A percentile compares a stretch with the other conserved stretches of the same genome.
Evolutionary conservation across 2,113 vertebrate genomes (phyloP).

Genomic region (Cervus canadensis): DNA sequence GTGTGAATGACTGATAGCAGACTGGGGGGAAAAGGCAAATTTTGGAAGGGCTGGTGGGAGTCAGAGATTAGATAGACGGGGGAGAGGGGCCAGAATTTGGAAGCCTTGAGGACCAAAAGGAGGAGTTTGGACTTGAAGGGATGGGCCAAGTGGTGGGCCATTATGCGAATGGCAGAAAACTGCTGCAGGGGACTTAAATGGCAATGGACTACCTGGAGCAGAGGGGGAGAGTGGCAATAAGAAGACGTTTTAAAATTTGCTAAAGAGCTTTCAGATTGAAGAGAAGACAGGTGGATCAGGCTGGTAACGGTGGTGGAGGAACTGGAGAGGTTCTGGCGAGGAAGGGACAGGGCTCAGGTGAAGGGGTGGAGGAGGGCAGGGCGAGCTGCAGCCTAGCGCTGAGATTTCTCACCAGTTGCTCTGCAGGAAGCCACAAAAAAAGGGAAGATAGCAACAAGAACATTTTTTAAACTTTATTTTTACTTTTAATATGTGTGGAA

Average conservation of each 20-base stretch:
- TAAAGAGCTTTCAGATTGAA: not conserved
- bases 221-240: not conserved
- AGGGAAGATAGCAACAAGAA: not conserved
- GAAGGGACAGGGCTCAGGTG: not conserved
- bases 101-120: not conserved
- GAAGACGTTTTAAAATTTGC: not conserved
- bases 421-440: not conserved
- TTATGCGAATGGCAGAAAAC: not conserved
- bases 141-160: rapidly evolving
- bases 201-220: too few relatives aligned
- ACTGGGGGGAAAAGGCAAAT: not conserved
- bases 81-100: not conserved
- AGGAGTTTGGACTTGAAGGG: not conserved
- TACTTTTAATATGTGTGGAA: not conserved
- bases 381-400: not conserved
- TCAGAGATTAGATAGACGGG: too few relatives aligned
- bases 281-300: not conserved
- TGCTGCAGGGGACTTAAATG: rapidly evolving
- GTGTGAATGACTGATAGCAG: not conserved
- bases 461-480: not conserved
- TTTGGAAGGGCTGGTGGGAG: not conserved
- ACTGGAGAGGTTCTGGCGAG: not conserved
- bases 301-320: not conserved
- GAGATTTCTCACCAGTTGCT: not conserved
- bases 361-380: not conserved